phyloP scores from a whole-genome alignment of 2,797 vertebrate species.

The Propithecus perrieri region DNA sequence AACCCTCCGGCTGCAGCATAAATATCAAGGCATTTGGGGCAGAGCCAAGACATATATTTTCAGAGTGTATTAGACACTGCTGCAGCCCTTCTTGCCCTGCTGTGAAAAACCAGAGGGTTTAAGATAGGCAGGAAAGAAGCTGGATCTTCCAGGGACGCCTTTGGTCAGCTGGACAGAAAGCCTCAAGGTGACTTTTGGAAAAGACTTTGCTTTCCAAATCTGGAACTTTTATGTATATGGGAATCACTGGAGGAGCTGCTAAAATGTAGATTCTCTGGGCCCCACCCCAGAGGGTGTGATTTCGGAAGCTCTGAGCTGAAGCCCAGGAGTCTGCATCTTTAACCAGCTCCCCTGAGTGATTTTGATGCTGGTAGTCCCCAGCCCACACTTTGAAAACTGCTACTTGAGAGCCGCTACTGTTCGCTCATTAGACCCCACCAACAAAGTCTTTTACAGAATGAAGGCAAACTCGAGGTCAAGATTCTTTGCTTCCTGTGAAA shows the following conservation, averaged over 20 bases:
- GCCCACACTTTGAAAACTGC: background rate
- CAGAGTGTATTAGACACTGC: slow-evolving; percentile 34
- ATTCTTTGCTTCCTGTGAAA: background rate
- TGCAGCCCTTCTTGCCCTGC: slow-evolving; percentile 13
- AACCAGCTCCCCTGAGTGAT: background rate
- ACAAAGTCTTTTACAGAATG: background rate
- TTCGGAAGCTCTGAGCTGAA: background rate
- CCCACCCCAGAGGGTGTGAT: background rate
- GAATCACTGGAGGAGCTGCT: background rate
- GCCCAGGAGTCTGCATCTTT: background rate
- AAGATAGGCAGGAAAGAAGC: background rate
- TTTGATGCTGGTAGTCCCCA: background rate
- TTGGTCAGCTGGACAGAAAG: background rate
- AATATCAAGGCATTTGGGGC: slow-evolving; percentile 70
- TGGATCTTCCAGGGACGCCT: background rate
- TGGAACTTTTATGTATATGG: background rate
- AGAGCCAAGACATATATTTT: slow-evolving; percentile 74
- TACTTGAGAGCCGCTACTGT: background rate
- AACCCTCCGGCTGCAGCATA: slow-evolving; percentile 56
- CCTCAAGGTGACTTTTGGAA: background rate
- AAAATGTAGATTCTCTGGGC: background rate
- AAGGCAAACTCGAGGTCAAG: background rate
- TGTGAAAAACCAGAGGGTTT: background rate
- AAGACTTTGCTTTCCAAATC: slow-evolving; percentile 38
- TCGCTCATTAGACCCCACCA: background rate